Evolutionary conservation across 1,140 invertebrate species (phyloP).

Genomic region (Manduca sexta): DNA sequence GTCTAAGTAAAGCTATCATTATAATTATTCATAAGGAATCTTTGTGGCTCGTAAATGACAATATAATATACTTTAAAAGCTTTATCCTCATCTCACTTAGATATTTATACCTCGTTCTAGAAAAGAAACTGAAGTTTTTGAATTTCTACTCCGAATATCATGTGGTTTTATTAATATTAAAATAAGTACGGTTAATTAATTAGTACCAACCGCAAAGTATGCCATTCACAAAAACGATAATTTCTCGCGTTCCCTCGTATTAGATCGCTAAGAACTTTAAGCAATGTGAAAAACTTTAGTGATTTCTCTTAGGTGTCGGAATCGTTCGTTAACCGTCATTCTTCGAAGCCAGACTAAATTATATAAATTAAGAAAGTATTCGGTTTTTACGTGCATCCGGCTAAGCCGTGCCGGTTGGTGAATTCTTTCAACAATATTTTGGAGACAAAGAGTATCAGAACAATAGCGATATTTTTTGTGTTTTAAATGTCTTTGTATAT

Average conservation of each 20-base stretch:
- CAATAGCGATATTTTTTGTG: slow-evolving; percentile 17
- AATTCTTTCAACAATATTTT: slow-evolving; percentile 9
- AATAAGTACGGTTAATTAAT: too few species aligned
- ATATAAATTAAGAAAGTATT: slow-evolving; percentile 23
- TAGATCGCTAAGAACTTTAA: slow-evolving; percentile 7
- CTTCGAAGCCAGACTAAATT: slow-evolving; percentile 17
- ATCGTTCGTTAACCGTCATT: slow-evolving; percentile 24
- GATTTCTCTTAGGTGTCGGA: slow-evolving; percentile 24
- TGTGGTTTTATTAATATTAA: too few species aligned
- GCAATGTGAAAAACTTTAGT: slow-evolving; percentile 22
- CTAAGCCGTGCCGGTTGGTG: slow-evolving; percentile 1
- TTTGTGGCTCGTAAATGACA: too few species aligned
- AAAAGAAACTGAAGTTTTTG: too few species aligned
- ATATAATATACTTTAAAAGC: too few species aligned
- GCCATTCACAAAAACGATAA: too few species aligned
- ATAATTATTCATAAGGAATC: too few species aligned
- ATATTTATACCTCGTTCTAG: too few species aligned
- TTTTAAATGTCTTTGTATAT: not conserved
- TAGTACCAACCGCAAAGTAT: too few species aligned
- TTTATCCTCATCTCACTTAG: too few species aligned
- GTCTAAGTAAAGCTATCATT: too few species aligned
- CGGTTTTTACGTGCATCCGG: slow-evolving; percentile 15
- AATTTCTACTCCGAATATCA: too few species aligned
- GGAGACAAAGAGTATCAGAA: not conserved
- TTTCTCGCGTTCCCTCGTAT: slow-evolving; percentile 11